Conservation (phyloP, 2,797 vertebrate genomes). For the Phoxinus dragarum region DNA sequence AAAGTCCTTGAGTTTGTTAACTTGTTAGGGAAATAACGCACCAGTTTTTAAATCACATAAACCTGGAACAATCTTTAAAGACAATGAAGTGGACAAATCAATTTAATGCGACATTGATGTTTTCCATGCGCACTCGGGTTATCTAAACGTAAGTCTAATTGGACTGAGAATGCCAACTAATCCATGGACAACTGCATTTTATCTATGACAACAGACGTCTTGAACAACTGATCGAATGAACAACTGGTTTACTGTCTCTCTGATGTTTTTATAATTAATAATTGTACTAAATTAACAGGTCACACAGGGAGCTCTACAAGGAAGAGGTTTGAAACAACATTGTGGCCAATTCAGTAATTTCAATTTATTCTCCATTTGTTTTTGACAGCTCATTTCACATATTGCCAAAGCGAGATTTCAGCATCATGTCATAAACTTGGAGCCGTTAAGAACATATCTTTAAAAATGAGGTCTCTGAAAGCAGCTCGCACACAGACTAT, state of each 20-base stretch:
- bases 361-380: constrained; percentile 10
- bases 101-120: background rate
- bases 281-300: background rate
- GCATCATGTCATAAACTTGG: constrained; percentile 15
- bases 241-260: background rate
- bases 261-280: background rate
- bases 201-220: background rate
- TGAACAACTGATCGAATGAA: background rate
- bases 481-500: constrained; percentile 14
- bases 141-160: background rate
- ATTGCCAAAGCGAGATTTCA: constrained; percentile 17
- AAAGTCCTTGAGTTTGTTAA: background rate
- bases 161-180: background rate
- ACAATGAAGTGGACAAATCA: background rate
- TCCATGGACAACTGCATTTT: background rate
- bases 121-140: background rate
- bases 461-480: constrained; percentile 1
- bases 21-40: background rate
- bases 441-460: background rate
- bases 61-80: background rate
- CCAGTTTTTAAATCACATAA: background rate
- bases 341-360: constrained; percentile 17
- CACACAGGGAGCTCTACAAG: background rate
- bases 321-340: background rate
- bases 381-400: constrained; percentile 33